Conservation (phyloP, 2,888 invertebrate genomes). For the Hydriomena furcata region DNA sequence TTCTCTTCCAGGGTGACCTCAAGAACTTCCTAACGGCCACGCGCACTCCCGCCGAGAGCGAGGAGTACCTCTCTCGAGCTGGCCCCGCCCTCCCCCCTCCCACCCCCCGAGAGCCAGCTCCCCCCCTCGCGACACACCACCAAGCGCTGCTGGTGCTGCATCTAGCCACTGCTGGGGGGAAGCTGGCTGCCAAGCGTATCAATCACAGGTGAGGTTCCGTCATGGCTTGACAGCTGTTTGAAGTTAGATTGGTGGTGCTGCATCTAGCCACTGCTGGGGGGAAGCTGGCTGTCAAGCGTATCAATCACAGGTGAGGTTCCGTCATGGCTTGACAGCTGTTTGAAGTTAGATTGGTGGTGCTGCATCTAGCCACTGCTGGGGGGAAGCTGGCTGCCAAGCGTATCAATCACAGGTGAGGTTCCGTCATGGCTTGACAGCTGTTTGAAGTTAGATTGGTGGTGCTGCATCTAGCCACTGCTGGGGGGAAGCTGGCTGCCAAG, state of each 20-base stretch:
- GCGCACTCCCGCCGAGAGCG: conserved; percentile 64
- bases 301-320: too few species aligned
- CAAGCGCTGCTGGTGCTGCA: conserved; percentile 88
- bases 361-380: too few species aligned
- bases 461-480: too few species aligned
- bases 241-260: background rate
- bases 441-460: too few species aligned
- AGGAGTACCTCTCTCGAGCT: conserved; percentile 51
- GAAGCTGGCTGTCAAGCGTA: too few species aligned
- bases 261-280: too few species aligned
- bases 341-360: too few species aligned
- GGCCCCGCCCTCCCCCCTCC: conserved; percentile 45
- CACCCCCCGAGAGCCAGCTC: conserved; percentile 35
- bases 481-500: too few species aligned
- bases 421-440: too few species aligned
- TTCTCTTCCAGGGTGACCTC: conserved; percentile 92
- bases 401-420: too few species aligned
- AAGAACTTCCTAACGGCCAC: conserved; percentile 93
- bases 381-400: too few species aligned
- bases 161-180: conserved; percentile 87
- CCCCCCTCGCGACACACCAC: conserved; percentile 87
- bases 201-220: conserved; percentile 87
- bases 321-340: too few species aligned
- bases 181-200: conserved; percentile 77
- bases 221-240: conserved; percentile 4